phyloP scores from a whole-genome alignment of 1,140 invertebrate species.

The Hermatobates lingyangjiaoensis region DNA sequence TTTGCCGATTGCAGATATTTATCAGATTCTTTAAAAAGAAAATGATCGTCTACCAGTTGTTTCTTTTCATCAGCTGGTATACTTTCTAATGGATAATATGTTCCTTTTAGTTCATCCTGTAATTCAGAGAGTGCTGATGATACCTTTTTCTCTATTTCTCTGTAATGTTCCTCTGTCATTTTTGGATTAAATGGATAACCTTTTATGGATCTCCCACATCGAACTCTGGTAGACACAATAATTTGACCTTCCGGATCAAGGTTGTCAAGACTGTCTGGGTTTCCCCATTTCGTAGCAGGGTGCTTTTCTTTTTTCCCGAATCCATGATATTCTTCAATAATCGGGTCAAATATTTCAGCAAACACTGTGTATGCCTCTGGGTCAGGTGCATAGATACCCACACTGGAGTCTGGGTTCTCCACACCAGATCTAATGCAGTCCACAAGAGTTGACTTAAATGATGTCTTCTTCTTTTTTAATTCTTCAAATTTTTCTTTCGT shows the following conservation, averaged over 20 bases:
- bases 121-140: slow-evolving; percentile 23
- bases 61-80: slow-evolving; percentile 47
- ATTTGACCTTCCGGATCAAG: slow-evolving; percentile 48
- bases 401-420: slow-evolving; percentile 36
- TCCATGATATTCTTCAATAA: slow-evolving; percentile 59
- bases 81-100: slow-evolving; percentile 44
- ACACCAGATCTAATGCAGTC: slow-evolving; percentile 49
- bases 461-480: slow-evolving; percentile 37
- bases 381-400: slow-evolving; percentile 56
- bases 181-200: slow-evolving; percentile 62
- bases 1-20: slow-evolving; percentile 45
- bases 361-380: slow-evolving; percentile 48
- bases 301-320: slow-evolving; percentile 41
- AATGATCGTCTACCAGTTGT: slow-evolving; percentile 54
- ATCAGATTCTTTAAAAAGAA: slow-evolving; percentile 61
- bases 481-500: slow-evolving; percentile 40
- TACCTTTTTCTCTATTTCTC: slow-evolving; percentile 35
- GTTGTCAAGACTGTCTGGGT: slow-evolving; percentile 40
- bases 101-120: slow-evolving; percentile 40
- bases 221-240: slow-evolving; percentile 53
- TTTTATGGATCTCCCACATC: slow-evolving; percentile 44
- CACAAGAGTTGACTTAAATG: slow-evolving; percentile 34
- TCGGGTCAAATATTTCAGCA: slow-evolving; percentile 46
- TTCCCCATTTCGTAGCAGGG: slow-evolving; percentile 46
- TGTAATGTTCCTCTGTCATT: slow-evolving; percentile 43